Evolutionary conservation across 2,797 vertebrate species (phyloP), one percentile per base, ranked within the genome.

Genomic region (Enteromius radiatus): DNA sequence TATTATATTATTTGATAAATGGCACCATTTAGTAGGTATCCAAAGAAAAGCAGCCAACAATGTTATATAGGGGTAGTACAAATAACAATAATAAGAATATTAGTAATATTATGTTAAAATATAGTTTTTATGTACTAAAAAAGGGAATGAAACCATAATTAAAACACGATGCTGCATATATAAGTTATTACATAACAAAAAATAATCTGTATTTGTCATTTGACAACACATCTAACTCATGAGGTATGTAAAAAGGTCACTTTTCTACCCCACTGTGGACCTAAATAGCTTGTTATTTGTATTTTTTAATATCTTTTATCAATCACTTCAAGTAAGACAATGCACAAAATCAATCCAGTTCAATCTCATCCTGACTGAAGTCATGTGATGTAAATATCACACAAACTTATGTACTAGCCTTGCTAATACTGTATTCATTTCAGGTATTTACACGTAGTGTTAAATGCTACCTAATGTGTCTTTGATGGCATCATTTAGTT

Each of bases 401-500:
- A 38, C 28, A 19, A 23, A 41, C 3, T 1, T 23, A 49, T 15
- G 19, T 19, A 21, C 19, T 12, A 15, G 56, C 8, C 28, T 33
- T 61, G 23, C 23, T 43, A 43, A 54, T 28, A 41, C 11, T 26
- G 26, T n/a, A 26, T 41, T 59, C 2, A 47, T 59, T 23, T 54
- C 19, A 17, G 4, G 28, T 52, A 36, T 67, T 52, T 26, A 56
- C 23, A 43, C 10, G 0, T 28, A 8, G 52, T 61, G 79, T 63
- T 47, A 49, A 70, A 38, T 17, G 41, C 28, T 21, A 19, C 21
- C 54, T 81, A 81, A 80, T 73, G 68, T 38, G 73, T 49, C 65
- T 36, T 38, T 63, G 54, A 47, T 73, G 78, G 54, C 54, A 80
- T 63, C 21, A 49, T 81, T 81, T 63, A 36, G 64, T 26, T 83